phyloP scores from a whole-genome alignment of 2,113 vertebrate genomes.

The Meleagris gallopavo region DNA sequence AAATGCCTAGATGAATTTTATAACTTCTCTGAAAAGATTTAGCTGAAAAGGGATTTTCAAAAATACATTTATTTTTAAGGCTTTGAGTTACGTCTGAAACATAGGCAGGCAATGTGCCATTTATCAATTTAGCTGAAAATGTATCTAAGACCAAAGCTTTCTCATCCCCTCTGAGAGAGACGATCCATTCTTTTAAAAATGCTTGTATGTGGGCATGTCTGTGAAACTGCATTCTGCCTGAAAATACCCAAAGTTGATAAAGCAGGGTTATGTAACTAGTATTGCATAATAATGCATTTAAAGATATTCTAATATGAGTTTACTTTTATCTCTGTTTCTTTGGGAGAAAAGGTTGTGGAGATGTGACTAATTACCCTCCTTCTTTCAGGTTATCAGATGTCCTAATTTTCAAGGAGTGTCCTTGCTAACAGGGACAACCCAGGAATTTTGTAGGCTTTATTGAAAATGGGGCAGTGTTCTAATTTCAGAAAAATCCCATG shows the following conservation, averaged over 20 bases:
- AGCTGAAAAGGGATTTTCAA: not conserved
- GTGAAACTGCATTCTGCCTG: slow-evolving; percentile 31
- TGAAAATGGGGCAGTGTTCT: slow-evolving; percentile 62
- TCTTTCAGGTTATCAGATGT: slow-evolving; percentile 52
- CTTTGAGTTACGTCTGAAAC: not conserved
- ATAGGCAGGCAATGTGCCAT: not conserved
- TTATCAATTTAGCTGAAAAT: not conserved
- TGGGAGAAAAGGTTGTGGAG: slow-evolving; percentile 36
- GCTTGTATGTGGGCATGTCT: slow-evolving; percentile 14
- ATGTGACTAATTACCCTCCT: slow-evolving; percentile 66
- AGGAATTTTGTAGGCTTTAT: slow-evolving; percentile 15
- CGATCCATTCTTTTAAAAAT: not conserved
- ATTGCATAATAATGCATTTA: slow-evolving; percentile 49
- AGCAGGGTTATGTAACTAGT: slow-evolving; percentile 25
- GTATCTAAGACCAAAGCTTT: not conserved
- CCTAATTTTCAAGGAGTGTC: slow-evolving; percentile 64
- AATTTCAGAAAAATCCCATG: slow-evolving; percentile 51
- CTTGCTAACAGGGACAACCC: slow-evolving; percentile 58
- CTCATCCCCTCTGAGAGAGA: not conserved
- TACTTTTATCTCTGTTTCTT: slow-evolving; percentile 33
- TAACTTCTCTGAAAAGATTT: not conserved
- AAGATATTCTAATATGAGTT: slow-evolving; percentile 34
- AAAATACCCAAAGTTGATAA: not conserved
- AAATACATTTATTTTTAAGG: not conserved
- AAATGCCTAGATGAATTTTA: not conserved